A percentile compares a stretch with the other conserved stretches of the same genome.
These are phyloP conservation scores for Meriones unguiculatus DNA, from an alignment of 2,113 vertebrate genomes.

Conservation along the genomic window DNA sequence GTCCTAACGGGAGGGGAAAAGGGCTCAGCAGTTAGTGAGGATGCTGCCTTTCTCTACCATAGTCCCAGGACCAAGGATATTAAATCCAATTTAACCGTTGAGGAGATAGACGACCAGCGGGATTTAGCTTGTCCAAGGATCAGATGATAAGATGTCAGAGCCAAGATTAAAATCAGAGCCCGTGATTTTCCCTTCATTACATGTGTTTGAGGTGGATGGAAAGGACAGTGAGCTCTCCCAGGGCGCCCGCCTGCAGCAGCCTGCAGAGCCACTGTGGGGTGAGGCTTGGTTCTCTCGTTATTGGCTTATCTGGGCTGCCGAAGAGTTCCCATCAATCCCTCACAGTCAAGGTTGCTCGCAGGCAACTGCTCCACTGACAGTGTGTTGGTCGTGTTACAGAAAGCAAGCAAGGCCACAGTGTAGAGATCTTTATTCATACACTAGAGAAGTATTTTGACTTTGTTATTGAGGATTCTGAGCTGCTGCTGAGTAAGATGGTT, in stretches of 20 bases:
- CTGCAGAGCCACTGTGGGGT: neutral
- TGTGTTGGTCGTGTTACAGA: slow-evolving; percentile 17
- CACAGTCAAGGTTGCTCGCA: neutral
- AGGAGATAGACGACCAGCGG: neutral
- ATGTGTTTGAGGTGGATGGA: neutral
- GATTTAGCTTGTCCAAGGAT: neutral
- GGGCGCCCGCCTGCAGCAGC: neutral
- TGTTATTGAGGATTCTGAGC: neutral
- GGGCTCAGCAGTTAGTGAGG: too few species aligned
- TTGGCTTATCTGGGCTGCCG: neutral
- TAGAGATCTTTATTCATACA: slow-evolving; percentile 1
- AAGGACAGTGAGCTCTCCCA: neutral
- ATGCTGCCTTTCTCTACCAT: neutral
- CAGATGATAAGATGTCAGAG: neutral
- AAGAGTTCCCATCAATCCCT: neutral
- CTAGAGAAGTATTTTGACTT: slow-evolving; percentile 32
- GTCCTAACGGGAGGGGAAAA: neutral
- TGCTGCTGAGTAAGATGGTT: neutral
- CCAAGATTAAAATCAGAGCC: slow-evolving; percentile 15
- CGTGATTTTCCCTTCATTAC: neutral
- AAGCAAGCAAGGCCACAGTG: neutral
- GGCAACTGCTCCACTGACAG: neutral
- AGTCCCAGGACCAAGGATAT: neutral
- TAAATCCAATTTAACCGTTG: neutral
- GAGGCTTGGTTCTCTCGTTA: fast-evolving